These are phyloP conservation scores for Hirundo rustica DNA, from an alignment of 2,797 vertebrate genomes.

Conservation along the genomic window DNA sequence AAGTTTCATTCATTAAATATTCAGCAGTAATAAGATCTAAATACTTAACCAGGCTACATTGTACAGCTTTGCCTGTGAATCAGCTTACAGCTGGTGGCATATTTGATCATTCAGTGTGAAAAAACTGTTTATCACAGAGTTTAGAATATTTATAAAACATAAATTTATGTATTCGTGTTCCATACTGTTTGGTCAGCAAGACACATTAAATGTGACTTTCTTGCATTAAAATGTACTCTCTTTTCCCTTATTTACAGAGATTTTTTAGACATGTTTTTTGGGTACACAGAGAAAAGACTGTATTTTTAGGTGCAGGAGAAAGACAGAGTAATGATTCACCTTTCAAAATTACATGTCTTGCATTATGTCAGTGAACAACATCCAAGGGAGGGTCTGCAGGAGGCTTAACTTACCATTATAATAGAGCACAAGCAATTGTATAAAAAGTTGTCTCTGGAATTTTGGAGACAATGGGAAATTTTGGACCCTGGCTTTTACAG, in stretches of 20 bases:
- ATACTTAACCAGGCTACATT: conserved; percentile 48
- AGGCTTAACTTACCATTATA: not conserved
- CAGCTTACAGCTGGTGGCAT: conserved; percentile 36
- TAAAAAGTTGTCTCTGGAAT: not conserved
- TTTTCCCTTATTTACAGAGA: not conserved
- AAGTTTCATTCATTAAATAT: conserved; percentile 72
- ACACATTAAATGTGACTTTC: conserved; percentile 5
- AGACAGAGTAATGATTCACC: not conserved
- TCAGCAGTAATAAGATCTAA: conserved; percentile 68
- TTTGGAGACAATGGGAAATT: not conserved
- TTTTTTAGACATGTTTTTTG: not conserved
- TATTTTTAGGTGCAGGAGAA: not conserved
- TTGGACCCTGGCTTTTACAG: not conserved
- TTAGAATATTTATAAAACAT: conserved; percentile 42
- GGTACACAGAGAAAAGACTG: not conserved
- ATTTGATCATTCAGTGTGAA: conserved; percentile 40
- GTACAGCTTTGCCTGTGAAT: conserved; percentile 41
- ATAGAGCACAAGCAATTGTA: not conserved
- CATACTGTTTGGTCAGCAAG: conserved; percentile 12
- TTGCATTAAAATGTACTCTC: not conserved
- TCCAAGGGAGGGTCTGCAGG: not conserved
- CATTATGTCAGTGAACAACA: not conserved
- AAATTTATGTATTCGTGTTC: conserved; percentile 21
- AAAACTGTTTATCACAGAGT: conserved; percentile 41
- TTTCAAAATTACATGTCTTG: not conserved